These are phyloP conservation scores for Pherbina coryleti DNA, from an alignment of 2,888 invertebrate genomes.

Conservation along the genomic window DNA sequence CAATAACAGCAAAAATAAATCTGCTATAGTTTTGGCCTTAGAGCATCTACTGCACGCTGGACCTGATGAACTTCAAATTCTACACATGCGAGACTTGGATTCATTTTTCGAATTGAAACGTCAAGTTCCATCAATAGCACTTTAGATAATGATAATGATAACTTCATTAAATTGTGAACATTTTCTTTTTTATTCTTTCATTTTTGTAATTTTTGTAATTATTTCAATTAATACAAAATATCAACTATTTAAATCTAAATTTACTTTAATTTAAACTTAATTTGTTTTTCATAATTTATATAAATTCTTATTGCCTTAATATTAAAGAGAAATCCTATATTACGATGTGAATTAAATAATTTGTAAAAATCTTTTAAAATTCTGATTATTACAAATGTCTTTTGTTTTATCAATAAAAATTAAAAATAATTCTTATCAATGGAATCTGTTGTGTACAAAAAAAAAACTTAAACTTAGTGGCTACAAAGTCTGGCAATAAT, in stretches of 20 bases:
- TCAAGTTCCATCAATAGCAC: too few relatives aligned
- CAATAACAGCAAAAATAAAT: too few relatives aligned
- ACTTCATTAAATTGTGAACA: too few relatives aligned
- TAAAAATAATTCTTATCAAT: neutral
- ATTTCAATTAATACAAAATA: too few relatives aligned
- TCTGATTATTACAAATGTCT: neutral
- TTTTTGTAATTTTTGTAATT: too few relatives aligned
- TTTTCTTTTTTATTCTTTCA: too few relatives aligned
- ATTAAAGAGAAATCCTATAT: neutral
- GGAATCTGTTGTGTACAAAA: slow-evolving; percentile 18
- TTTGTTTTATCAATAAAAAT: neutral
- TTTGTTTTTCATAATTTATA: slow-evolving; percentile 8
- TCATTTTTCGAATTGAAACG: too few relatives aligned
- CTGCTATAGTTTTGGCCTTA: too few relatives aligned
- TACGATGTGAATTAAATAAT: neutral
- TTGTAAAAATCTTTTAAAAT: neutral
- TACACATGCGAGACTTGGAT: too few relatives aligned
- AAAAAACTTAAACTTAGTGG: neutral
- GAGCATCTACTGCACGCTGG: too few relatives aligned
- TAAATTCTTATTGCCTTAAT: slow-evolving; percentile 32
- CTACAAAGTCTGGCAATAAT: slow-evolving; percentile 17
- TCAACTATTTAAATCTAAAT: neutral
- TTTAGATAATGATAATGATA: too few relatives aligned
- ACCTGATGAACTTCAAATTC: too few relatives aligned
- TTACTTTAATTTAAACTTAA: neutral